Evolutionary conservation across 1,140 invertebrate species (phyloP), one percentile per base, ranked within the genome.

Genomic region (Bombus waltoni): DNA sequence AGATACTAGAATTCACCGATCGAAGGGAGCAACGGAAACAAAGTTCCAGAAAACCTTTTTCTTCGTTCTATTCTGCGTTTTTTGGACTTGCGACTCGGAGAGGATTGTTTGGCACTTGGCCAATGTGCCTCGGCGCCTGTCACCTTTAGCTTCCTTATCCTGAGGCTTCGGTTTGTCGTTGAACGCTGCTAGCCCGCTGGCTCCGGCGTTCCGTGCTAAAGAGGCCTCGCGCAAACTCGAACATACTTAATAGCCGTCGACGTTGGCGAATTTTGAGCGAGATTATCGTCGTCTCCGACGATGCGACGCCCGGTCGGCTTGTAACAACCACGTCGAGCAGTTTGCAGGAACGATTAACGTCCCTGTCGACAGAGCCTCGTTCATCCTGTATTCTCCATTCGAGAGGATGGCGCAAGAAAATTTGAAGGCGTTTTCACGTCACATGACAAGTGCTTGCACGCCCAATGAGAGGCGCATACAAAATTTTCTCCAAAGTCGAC

Each of bases 241-340:
- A 88, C 85, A 82, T 89, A 88, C 85, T 88, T 93, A 91, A 93
- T 89, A 89, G 79, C 75, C 71, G 91, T 84, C 89, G 91, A 93
- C 92, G 93, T 93, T 92, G 87, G 93, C 91, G 92, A 93, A 92
- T 93, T 93, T 93, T 89, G 82, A 93, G 72, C 81, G 74, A 91
- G 83, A 90, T 89, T 88, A 89, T 87, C 83, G 70, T 66, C 83
- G 82, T 71, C 83, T 88, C 78, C 79, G 73, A 86, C 87, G 83
- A 86, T 85, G 84, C 68, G 86, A 62, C 59, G 59, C 28, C 59
- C 28, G 81, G 71, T 65, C 44, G 72, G 71, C 44, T 73, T 79
- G 75, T 83, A 86, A 70, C 78, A 78, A 76, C 57, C 71, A 53
- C 80, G 70, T 81, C 66, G 78, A 81, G 73, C 81, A 74, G 77